Evolutionary conservation across 2,113 vertebrate genomes (phyloP).

Genomic region (Lepidothrix coronata): DNA sequence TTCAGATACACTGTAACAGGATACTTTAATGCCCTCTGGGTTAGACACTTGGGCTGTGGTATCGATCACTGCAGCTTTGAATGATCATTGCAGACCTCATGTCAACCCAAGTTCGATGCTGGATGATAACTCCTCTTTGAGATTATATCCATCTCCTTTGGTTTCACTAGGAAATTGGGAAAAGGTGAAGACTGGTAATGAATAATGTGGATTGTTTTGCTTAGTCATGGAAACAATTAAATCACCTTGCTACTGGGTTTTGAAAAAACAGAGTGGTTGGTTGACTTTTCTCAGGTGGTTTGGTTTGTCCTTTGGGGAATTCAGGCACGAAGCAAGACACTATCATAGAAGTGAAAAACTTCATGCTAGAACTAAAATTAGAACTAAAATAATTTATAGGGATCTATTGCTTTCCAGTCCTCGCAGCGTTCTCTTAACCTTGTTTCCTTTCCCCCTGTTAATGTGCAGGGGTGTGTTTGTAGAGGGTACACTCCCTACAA

Average conservation of each 20-base stretch:
- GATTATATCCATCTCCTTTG: background rate
- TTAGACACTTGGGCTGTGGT: background rate
- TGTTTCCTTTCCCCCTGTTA: background rate
- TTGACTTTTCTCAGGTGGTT: background rate
- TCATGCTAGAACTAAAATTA: background rate
- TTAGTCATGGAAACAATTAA: background rate
- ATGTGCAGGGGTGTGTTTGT: background rate
- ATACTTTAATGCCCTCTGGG: background rate
- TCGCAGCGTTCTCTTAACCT: background rate
- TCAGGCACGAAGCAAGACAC: fast-evolving
- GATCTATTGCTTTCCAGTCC: background rate
- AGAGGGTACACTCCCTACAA: background rate
- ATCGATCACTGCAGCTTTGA: background rate
- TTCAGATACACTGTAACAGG: background rate
- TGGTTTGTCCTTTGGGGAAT: background rate
- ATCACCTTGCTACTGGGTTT: background rate
- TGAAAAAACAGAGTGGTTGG: background rate
- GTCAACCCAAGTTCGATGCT: background rate
- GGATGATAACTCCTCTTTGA: background rate
- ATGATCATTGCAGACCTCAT: background rate
- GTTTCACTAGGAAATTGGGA: background rate
- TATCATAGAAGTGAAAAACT: background rate
- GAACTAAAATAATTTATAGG: background rate
- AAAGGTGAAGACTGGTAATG: background rate
- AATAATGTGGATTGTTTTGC: background rate